Percentiles rank a stretch among this genome's conserved stretches.
Evolutionary conservation across 2,888 invertebrate genomes (phyloP).

Genomic region (Agrilus mali): DNA sequence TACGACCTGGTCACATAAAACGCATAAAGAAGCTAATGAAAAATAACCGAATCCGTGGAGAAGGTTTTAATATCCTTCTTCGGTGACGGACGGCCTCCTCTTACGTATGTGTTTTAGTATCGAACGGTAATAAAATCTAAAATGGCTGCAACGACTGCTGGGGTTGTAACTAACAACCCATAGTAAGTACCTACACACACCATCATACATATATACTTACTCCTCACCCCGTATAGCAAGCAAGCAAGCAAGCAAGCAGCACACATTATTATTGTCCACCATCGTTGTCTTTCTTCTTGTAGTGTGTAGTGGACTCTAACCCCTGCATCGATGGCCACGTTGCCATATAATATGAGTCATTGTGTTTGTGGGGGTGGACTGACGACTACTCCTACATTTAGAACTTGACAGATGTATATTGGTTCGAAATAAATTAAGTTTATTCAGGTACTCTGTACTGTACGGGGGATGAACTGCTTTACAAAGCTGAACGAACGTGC

Average conservation of each 20-base stretch:
- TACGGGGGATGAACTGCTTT: too few relatives aligned
- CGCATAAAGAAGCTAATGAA: slow-evolving; percentile 5
- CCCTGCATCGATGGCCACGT: slow-evolving; percentile 7
- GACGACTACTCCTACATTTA: slow-evolving; percentile 14
- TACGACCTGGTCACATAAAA: too few relatives aligned
- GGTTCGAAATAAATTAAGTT: slow-evolving; percentile 16
- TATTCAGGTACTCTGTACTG: slow-evolving; percentile 13
- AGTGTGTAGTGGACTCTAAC: slow-evolving; percentile 13
- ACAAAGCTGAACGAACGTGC: too few relatives aligned
- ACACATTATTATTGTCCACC: neutral
- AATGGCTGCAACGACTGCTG: slow-evolving; percentile 30
- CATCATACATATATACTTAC: neutral
- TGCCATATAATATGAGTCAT: slow-evolving; percentile 17
- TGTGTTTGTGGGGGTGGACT: slow-evolving; percentile 20
- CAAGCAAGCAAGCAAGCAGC: too few relatives aligned
- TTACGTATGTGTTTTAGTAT: slow-evolving; percentile 34
- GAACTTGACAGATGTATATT: slow-evolving; percentile 18
- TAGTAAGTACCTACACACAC: slow-evolving; percentile 12
- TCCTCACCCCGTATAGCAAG: slow-evolving; percentile 7
- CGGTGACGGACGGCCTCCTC: slow-evolving; percentile 18
- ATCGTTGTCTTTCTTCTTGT: slow-evolving; percentile 10
- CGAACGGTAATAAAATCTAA: slow-evolving; percentile 38
- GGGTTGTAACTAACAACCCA: slow-evolving; percentile 16
- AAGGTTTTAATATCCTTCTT: slow-evolving; percentile 17
- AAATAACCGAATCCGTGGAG: slow-evolving; percentile 15